Evolutionary conservation across 2,888 invertebrate species (phyloP).

Genomic region (Resseliella maxima): DNA sequence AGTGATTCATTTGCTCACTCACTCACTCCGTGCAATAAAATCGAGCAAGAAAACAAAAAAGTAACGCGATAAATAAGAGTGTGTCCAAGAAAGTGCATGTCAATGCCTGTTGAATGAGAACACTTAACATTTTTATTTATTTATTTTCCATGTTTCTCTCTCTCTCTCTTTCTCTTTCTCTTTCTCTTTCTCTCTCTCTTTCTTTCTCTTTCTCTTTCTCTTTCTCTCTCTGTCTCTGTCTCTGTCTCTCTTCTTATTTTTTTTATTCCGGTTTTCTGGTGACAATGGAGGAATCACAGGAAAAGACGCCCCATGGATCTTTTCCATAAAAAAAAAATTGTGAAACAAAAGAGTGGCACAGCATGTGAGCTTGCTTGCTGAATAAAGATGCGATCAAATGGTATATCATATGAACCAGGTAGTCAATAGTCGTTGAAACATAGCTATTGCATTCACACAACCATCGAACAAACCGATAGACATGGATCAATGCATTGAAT

Average conservation of each 20-base stretch:
- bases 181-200: neutral
- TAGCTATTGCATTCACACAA: neutral
- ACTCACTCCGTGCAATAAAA: neutral
- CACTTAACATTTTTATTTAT: neutral
- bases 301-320: conserved; percentile 27
- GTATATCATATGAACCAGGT: neutral
- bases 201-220: no score
- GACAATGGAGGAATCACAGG: neutral
- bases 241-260: neutral
- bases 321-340: conserved; percentile 21
- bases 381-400: neutral
- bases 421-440: neutral
- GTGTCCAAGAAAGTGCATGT: neutral
- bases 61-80: conserved; percentile 9
- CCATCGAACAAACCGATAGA: neutral
- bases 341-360: conserved; percentile 28
- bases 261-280: no score
- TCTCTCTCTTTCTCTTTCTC: neutral
- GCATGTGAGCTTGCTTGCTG: neutral
- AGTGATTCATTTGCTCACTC: no score
- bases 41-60: neutral
- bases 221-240: neutral
- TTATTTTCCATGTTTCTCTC: neutral
- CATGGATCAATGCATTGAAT: conserved; percentile 27
- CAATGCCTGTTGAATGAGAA: conserved; percentile 30